These are phyloP conservation scores for Mesodorylaimus sp. DNA, from an alignment of 2,888 invertebrate genomes.

Conservation along the genomic window DNA sequence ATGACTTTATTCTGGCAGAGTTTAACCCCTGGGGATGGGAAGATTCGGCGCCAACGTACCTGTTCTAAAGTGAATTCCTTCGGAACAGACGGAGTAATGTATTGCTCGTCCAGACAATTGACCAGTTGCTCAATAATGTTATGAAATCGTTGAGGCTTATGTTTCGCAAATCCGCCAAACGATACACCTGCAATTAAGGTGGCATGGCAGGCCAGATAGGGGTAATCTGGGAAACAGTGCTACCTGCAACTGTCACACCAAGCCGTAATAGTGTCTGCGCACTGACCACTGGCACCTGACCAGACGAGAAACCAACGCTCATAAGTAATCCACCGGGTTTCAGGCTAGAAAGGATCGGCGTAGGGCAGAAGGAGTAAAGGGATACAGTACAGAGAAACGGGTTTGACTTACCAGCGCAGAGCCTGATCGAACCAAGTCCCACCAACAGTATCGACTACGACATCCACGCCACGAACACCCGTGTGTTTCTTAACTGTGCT, in stretches of 20 bases:
- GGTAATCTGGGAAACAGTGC: no score
- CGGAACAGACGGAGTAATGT: constrained; percentile 44
- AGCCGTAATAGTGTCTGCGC: constrained; percentile 22
- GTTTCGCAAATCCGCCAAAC: constrained; percentile 13
- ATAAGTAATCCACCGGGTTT: constrained; percentile 40
- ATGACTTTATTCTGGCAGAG: neutral
- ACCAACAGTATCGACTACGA: constrained; percentile 48
- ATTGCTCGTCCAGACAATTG: constrained; percentile 43
- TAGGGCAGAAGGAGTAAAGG: constrained; percentile 6
- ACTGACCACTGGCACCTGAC: constrained; percentile 36
- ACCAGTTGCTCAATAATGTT: constrained; percentile 39
- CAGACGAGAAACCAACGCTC: constrained; percentile 39
- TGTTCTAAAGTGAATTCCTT: constrained; percentile 41
- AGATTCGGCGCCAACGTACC: constrained; percentile 15
- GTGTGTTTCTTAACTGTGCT: constrained; percentile 43
- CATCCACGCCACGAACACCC: constrained; percentile 42
- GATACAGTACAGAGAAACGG: neutral
- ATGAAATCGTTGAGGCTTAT: constrained; percentile 12
- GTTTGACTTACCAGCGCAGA: constrained; percentile 40
- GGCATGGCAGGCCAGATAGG: no score
- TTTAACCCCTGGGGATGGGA: neutral
- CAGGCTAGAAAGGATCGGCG: constrained; percentile 34
- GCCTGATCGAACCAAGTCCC: constrained; percentile 43
- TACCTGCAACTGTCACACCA: constrained; percentile 14
- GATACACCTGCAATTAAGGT: constrained; percentile 13